Conservation (phyloP, 2,888 invertebrate species). For the Trichopria drosophilae region DNA sequence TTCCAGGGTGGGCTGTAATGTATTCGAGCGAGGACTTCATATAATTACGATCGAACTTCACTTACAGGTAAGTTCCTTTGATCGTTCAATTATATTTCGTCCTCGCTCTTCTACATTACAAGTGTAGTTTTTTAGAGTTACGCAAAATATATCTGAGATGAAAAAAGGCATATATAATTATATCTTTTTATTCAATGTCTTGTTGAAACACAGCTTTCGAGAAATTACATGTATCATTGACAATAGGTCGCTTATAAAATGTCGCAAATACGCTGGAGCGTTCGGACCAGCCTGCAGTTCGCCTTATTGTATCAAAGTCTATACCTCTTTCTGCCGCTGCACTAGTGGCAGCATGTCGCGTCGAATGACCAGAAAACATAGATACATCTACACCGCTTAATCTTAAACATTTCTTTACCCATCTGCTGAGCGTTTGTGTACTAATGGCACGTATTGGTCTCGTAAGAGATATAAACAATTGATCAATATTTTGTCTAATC, state of each 20-base stretch:
- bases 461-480: slow-evolving; percentile 6
- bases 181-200: too few species aligned
- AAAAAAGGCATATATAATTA: too few species aligned
- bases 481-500: background rate
- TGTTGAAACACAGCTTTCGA: too few species aligned
- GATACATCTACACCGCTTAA: slow-evolving; percentile 1
- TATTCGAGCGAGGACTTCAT: too few species aligned
- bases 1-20: too few species aligned
- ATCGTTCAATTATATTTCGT: too few species aligned
- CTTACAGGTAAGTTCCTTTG: too few species aligned
- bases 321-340: background rate
- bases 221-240: background rate
- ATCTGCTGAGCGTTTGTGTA: slow-evolving; percentile 5
- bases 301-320: slow-evolving; percentile 1
- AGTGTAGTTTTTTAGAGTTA: too few species aligned
- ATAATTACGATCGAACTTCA: too few species aligned
- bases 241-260: slow-evolving; percentile 16
- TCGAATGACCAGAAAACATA: slow-evolving; percentile 10
- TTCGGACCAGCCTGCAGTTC: slow-evolving; percentile 5
- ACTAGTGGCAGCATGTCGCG: slow-evolving; percentile 11
- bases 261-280: background rate
- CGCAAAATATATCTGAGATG: too few species aligned
- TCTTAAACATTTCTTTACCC: slow-evolving; percentile 3
- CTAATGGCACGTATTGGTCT: slow-evolving; percentile 3
- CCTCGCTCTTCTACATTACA: too few species aligned